phyloP scores from a whole-genome alignment of 2,797 vertebrate species.

The Momotus momota region DNA sequence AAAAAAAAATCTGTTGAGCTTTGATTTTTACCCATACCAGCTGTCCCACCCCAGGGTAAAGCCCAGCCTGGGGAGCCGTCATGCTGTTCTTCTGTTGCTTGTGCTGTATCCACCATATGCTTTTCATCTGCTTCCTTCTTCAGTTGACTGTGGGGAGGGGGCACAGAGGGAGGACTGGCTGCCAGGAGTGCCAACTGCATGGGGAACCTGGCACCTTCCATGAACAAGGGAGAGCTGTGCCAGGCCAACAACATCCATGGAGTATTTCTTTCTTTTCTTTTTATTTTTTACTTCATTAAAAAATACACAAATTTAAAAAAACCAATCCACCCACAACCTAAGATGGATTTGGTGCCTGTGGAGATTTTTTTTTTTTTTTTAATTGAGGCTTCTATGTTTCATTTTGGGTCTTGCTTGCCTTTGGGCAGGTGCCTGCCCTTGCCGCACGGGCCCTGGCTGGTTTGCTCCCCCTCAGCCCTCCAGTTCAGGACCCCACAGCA shows the following conservation, averaged over 20 bases:
- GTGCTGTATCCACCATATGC: background rate
- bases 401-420: background rate
- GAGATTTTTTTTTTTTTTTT: background rate
- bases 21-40: background rate
- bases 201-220: background rate
- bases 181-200: background rate
- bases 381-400: background rate
- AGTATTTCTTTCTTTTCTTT: conserved; percentile 28
- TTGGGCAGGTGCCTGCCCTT: background rate
- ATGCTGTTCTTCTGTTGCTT: background rate
- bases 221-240: background rate
- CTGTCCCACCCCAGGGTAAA: background rate
- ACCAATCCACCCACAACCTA: background rate
- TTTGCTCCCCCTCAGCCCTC: background rate
- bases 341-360: background rate
- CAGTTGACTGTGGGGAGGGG: background rate
- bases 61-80: background rate
- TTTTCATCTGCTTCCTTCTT: conserved; percentile 26
- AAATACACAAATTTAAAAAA: background rate
- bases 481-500: fast-evolving
- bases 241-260: background rate
- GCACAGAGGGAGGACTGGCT: background rate
- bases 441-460: background rate
- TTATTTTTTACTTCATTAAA: conserved; percentile 66
- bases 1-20: background rate